A percentile compares a stretch with the other conserved stretches of the same genome.
These are phyloP conservation scores for Pollimyrus isidori DNA, from an alignment of 2,113 vertebrate species.

Conservation along the genomic window DNA sequence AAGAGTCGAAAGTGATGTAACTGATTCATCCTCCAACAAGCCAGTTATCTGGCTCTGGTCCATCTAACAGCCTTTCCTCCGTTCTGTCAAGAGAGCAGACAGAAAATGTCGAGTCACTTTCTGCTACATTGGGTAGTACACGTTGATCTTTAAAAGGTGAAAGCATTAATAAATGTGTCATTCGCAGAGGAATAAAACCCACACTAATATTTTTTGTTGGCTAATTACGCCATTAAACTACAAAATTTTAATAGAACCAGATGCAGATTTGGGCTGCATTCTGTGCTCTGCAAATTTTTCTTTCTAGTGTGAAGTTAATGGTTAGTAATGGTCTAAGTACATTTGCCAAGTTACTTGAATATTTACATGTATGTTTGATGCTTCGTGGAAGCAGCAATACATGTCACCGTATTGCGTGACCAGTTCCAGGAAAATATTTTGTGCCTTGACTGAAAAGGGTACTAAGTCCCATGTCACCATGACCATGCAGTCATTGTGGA, in stretches of 20 bases:
- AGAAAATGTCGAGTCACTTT: background rate
- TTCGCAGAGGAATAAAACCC: background rate
- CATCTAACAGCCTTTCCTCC: background rate
- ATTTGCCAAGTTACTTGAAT: background rate
- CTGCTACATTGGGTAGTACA: background rate
- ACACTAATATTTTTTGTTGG: background rate
- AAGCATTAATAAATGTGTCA: background rate
- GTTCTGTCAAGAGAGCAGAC: background rate
- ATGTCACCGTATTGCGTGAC: background rate
- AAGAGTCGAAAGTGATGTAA: background rate
- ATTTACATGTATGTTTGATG: background rate
- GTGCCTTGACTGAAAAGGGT: background rate
- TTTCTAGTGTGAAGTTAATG: background rate
- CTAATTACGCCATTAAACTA: background rate
- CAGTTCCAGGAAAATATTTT: background rate
- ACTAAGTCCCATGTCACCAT: background rate
- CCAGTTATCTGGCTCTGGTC: background rate
- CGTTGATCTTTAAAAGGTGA: background rate
- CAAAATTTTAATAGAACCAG: background rate
- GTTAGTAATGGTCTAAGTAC: background rate
- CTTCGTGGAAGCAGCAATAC: background rate
- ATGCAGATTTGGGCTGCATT: background rate
- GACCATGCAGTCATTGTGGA: background rate
- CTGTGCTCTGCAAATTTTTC: background rate
- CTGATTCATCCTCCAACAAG: background rate